A percentile compares a stretch with the other conserved stretches of the same genome.
phyloP scores from a whole-genome alignment of 1,140 invertebrate genomes.

The Drosophila micromelanica region DNA sequence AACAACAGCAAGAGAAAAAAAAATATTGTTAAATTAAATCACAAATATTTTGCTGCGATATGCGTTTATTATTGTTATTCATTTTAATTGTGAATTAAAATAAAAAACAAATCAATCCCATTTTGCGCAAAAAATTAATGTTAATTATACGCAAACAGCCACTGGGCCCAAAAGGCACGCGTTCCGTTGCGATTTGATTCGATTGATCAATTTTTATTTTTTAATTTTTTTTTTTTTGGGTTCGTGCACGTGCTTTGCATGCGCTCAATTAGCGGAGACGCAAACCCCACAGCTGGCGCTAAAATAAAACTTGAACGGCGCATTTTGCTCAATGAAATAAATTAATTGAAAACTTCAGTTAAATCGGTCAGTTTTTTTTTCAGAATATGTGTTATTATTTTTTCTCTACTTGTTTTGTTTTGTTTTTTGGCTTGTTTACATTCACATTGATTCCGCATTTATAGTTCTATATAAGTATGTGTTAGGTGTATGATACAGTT shows the following conservation, averaged over 20 bases:
- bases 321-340: conserved; percentile 17
- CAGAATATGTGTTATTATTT: conserved; percentile 11
- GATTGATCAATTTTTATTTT: neutral
- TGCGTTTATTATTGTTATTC: conserved; percentile 29
- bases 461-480: conserved; percentile 24
- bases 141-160: conserved; percentile 47
- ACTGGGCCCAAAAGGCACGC: conserved; percentile 40
- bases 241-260: conserved; percentile 49
- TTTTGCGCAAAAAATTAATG: conserved; percentile 64
- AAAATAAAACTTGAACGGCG: neutral
- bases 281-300: conserved; percentile 13
- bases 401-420: conserved; percentile 40
- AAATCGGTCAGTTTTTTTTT: conserved; percentile 10
- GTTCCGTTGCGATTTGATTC: neutral
- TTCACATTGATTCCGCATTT: conserved; percentile 69
- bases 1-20: conserved; percentile 45
- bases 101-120: conserved; percentile 76
- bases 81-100: conserved; percentile 63
- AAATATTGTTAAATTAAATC: conserved; percentile 65
- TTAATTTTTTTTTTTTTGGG: conserved; percentile 5
- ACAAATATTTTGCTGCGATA: conserved; percentile 43
- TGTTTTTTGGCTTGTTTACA: conserved; percentile 78
- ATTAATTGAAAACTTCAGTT: conserved; percentile 31
- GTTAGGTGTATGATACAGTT: conserved; percentile 42
- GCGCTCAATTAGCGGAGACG: conserved; percentile 24